Evolutionary conservation across 2,888 invertebrate genomes (phyloP), one percentile per base, ranked within the genome.

Genomic region (Agrotis ipsilon): DNA sequence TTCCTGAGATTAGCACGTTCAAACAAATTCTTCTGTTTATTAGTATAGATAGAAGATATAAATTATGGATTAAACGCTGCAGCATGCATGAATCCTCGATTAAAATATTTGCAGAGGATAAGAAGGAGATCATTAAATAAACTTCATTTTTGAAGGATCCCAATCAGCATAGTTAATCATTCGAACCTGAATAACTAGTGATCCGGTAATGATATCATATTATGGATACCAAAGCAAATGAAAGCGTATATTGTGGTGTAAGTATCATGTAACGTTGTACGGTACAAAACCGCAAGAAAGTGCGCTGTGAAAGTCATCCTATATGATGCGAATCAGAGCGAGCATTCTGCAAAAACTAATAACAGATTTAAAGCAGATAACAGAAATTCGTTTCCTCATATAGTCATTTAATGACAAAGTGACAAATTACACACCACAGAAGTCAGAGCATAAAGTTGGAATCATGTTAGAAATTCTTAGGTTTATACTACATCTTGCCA

Each of bases 391-490:
- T 65, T 48, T 72, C 45, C 13, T 55, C 27, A 52, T 58, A 51
- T 58, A 65, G 27, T 51, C 27, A 67, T 54, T 57, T 59, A 51
- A 66, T 65, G 62, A 68, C 69, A 60, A 65, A 64, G 54, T 74
- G 72, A 74, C 59, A 58, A 62, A 54, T 72, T 83, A 86, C 27
- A 6, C 6, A 27, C 86, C 83, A 86, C 75, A 55, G 6, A 55
- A 55, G 32, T 32, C n/a, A 84, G 65, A 75, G 48, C 18, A 46
- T 16, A 67, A 64, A 60, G 68, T 71, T 81, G 81, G 76, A 88
- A 83, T 83, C 72, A 57, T 68, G 68, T 73, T 39, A 72, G 72
- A 78, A 68, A 80, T 74, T 84, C 84, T 84, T 88, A 85, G 84
- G 82, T 79, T 84, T 81, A 73, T 57, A 59, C 69, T 57, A 57